Evolutionary conservation across 2,113 vertebrate species (phyloP).

Genomic region (Vidua macroura): DNA sequence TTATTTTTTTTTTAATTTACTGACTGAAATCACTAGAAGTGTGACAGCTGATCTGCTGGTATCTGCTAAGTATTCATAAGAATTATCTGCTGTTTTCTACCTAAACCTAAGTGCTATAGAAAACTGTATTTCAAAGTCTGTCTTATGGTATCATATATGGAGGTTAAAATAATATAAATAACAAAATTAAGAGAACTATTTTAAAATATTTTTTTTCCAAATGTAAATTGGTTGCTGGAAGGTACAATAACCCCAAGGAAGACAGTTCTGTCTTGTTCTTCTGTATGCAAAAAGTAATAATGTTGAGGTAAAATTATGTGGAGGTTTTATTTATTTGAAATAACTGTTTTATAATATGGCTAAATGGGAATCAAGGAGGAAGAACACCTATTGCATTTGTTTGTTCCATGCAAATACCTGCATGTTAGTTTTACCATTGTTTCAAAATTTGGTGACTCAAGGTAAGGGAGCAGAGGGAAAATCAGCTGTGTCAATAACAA

Average conservation of each 20-base stretch:
- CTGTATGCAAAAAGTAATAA: neutral
- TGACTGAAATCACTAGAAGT: neutral
- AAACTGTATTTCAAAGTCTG: neutral
- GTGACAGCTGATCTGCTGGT: neutral
- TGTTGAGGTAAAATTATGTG: neutral
- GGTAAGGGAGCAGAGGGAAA: neutral
- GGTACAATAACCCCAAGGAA: neutral
- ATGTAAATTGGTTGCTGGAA: neutral
- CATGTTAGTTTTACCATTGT: neutral
- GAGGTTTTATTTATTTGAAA: neutral
- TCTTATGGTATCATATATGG: fast-evolving
- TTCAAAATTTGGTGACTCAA: neutral
- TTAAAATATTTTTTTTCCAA: neutral
- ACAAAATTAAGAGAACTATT: neutral
- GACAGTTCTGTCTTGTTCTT: neutral
- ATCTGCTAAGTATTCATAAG: neutral
- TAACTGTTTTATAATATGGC: neutral
- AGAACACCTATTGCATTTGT: neutral
- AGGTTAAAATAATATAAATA: neutral
- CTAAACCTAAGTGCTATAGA: neutral
- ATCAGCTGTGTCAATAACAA: neutral
- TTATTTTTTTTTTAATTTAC: neutral
- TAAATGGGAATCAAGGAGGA: neutral
- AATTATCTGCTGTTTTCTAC: neutral
- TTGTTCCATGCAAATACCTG: neutral